Percentiles rank a stretch among this genome's conserved stretches.
Conservation (phyloP, 2,888 invertebrate species). For the Lasioglossum vierecki region DNA sequence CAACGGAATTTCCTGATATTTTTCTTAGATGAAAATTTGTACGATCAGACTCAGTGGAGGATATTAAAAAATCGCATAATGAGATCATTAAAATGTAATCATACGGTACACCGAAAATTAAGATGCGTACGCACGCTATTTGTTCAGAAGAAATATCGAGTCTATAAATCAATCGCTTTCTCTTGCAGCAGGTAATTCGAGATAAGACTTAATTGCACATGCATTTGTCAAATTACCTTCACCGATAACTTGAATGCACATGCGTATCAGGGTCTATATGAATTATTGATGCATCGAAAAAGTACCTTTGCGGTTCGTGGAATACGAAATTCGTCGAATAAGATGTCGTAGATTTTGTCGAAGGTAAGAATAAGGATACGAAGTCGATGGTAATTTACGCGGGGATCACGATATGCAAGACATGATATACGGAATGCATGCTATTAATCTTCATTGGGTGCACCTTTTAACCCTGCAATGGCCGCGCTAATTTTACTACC, state of each 20-base stretch:
- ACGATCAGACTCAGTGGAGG: background rate
- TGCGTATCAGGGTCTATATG: background rate
- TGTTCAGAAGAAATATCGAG: background rate
- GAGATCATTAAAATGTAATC: background rate
- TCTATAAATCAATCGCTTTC: background rate
- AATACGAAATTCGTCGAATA: background rate
- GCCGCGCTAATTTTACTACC: background rate
- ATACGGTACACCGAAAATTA: background rate
- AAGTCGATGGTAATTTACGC: background rate
- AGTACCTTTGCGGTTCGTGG: background rate
- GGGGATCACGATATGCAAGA: background rate
- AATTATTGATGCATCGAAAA: background rate
- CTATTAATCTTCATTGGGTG: constrained; percentile 3
- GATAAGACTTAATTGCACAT: constrained; percentile 5
- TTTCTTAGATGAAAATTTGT: background rate
- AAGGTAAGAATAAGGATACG: background rate
- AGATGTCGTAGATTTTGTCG: background rate
- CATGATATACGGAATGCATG: background rate
- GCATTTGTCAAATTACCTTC: background rate
- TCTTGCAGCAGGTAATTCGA: background rate
- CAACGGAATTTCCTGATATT: background rate
- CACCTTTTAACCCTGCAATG: background rate
- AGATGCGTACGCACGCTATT: background rate
- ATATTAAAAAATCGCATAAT: background rate
- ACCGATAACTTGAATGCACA: background rate